Evolutionary conservation across 2,888 invertebrate genomes (phyloP), one percentile per base, ranked within the genome.

Genomic region (Drosophila gaucha): DNA sequence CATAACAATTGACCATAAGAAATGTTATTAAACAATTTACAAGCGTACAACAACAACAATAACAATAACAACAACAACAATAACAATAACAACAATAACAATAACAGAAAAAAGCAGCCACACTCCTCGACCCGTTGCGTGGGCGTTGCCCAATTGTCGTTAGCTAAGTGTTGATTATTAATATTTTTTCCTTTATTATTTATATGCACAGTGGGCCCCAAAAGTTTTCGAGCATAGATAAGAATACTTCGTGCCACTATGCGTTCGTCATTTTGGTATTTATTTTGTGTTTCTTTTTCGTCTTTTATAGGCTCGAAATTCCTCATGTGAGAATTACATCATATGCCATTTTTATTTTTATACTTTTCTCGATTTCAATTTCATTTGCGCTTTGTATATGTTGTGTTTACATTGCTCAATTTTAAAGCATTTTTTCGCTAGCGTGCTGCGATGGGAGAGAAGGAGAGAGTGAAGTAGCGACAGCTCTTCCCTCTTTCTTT

Each of bases 241-340:
- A n/a, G 22, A n/a, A n/a, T 22, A 10, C 8, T 8, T 9, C 16
- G 39, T 9, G 36, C 43, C 69, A 68, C 52, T 46, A 35, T 70
- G 44, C 36, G 26, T 24, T 49, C 60, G 44, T 62, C 35, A 49
- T 12, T 38, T 12, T 12, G 36, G 16, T 14, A 10, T 33, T 14
- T 14, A 10, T 33, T 14, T 33, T 33, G 1, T 8, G 49, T 59
- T 31, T 31, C 6, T 20, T 49, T 22, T 16, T 20, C 8, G 9
- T 64, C 35, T 41, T 49, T 67, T 64, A 59, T 64, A 60, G 80
- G 60, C 60, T 58, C 36, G 16, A 62, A 52, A 72, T 85, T 67
- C 67, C 67, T 72, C 22, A 38, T 55, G 46, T 22, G 49, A 44
- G 33, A 52, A 86, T 80, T 80, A 79, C 80, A 86, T 86, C 85